Conservation (phyloP, 2,797 vertebrate genomes). For the Ispidina lecontei region DNA sequence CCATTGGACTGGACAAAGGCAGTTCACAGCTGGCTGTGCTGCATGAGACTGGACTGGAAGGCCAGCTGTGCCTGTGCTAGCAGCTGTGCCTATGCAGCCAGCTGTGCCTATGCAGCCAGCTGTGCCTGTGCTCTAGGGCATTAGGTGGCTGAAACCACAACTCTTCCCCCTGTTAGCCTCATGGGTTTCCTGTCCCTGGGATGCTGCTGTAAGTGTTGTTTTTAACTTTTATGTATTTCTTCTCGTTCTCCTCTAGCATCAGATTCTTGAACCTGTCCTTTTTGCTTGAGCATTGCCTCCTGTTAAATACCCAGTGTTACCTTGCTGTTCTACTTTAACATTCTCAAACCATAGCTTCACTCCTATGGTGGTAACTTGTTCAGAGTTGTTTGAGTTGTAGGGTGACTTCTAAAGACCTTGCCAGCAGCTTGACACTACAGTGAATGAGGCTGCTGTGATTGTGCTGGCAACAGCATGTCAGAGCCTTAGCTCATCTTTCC, state of each 20-base stretch:
- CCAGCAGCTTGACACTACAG: neutral
- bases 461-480: accelerated
- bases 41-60: neutral
- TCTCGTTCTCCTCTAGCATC: neutral
- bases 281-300: neutral
- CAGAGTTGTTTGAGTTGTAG: neutral
- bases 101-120: neutral
- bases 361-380: neutral
- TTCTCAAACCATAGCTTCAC: neutral
- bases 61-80: neutral
- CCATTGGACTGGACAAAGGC: accelerated
- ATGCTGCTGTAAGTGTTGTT: neutral
- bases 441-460: neutral
- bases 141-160: neutral
- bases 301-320: neutral
- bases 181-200: neutral
- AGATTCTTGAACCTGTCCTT: neutral
- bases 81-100: neutral
- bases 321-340: neutral
- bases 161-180: neutral
- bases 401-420: neutral
- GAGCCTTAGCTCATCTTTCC: neutral
- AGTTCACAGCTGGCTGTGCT: neutral
- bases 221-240: neutral
- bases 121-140: neutral